Percentiles rank a stretch among this genome's conserved stretches.
phyloP scores from a whole-genome alignment of 2,888 invertebrate genomes.

The Candidula unifasciata region DNA sequence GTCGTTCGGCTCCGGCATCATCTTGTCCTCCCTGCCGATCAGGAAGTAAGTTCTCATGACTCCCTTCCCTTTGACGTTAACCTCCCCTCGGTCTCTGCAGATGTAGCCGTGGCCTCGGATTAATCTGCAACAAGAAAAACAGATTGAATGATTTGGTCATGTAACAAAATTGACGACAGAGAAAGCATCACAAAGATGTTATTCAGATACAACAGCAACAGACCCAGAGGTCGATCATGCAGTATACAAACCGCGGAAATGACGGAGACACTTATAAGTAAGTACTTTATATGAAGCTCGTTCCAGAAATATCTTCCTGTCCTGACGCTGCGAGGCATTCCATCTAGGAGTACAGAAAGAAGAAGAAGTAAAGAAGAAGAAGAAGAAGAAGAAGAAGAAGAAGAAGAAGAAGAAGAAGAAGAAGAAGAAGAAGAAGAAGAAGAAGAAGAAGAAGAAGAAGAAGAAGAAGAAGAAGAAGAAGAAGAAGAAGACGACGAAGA shows the following conservation, averaged over 20 bases:
- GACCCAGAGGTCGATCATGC: no score
- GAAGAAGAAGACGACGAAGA: no score
- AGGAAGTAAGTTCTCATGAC: constrained; percentile 44
- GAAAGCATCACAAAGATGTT: no score
- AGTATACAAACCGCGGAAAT: no score
- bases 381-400: constrained; percentile 4
- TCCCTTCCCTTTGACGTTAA: constrained; percentile 42
- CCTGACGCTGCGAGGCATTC: no score
- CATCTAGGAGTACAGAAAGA: not conserved
- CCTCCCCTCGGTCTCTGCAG: constrained; percentile 26
- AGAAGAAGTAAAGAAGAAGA: not conserved
- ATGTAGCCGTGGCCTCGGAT: constrained; percentile 9
- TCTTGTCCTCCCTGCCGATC: constrained; percentile 19
- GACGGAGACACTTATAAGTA: no score
- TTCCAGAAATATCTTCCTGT: no score
- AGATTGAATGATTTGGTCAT: not conserved
- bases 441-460: constrained; percentile 14
- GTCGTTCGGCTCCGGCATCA: constrained; percentile 12
- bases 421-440: not conserved
- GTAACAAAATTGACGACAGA: no score
- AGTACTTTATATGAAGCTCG: no score
- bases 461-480: constrained; percentile 1
- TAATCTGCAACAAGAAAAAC: not conserved
- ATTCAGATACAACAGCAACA: no score
- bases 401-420: not conserved